Conservation (phyloP, 2,797 vertebrate species). For the Neostethus bicornis region DNA sequence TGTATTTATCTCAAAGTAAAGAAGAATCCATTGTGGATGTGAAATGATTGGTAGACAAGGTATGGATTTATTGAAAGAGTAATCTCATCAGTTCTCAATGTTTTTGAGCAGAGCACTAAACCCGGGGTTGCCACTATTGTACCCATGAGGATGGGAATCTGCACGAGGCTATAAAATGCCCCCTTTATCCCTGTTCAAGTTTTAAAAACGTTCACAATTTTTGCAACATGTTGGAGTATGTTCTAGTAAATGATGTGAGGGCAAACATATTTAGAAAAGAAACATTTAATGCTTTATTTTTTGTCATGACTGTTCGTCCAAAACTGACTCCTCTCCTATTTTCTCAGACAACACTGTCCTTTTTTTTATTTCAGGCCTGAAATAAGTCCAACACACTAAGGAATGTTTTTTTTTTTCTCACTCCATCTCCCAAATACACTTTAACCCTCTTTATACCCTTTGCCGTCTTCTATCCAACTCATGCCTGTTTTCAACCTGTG, state of each 20-base stretch:
- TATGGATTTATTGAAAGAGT: too few species aligned
- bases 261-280: neutral
- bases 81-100: too few species aligned
- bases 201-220: neutral
- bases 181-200: too few species aligned
- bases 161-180: too few species aligned
- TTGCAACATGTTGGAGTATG: neutral
- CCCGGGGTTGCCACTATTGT: too few species aligned
- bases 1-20: too few species aligned
- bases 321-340: neutral
- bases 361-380: neutral
- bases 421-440: conserved; percentile 26
- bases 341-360: conserved; percentile 3
- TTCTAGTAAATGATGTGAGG: neutral
- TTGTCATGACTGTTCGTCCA: too few species aligned
- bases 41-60: too few species aligned
- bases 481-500: conserved; percentile 14
- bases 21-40: too few species aligned
- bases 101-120: too few species aligned
- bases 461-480: conserved; percentile 16
- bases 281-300: too few species aligned
- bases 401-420: conserved; percentile 13
- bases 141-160: too few species aligned
- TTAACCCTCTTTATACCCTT: conserved; percentile 30
- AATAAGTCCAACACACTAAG: conserved; percentile 13